phyloP scores from a whole-genome alignment of 64 coral and sea anemone species.

The Dendrophyllia cribrosa region DNA sequence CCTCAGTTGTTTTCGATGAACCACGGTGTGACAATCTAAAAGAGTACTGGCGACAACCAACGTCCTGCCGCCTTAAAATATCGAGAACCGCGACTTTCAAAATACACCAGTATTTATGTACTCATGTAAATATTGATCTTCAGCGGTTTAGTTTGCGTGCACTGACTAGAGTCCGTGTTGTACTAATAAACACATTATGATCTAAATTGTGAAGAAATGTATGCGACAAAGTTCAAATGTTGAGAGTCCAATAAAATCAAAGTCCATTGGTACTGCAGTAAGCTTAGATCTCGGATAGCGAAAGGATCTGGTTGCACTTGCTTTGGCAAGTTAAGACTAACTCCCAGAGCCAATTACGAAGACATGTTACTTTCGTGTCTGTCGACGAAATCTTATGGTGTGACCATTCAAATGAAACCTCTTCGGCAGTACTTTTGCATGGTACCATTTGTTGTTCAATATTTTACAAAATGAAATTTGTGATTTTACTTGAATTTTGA shows the following conservation, averaged over 20 bases:
- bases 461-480: too few species aligned
- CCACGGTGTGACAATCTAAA: not conserved
- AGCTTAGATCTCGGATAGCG: not conserved
- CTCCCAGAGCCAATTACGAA: too few species aligned
- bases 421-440: too few species aligned
- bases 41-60: not conserved
- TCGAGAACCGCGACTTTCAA: not conserved
- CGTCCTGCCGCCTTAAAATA: not conserved
- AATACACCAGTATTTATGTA: conserved; percentile 1
- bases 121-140: conserved; percentile 13
- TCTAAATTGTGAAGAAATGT: not conserved
- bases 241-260: not conserved
- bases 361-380: too few species aligned
- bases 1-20: not conserved
- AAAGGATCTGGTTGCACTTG: not conserved
- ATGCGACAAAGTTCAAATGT: not conserved
- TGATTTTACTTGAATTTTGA: too few species aligned
- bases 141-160: not conserved
- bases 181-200: not conserved
- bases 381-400: too few species aligned
- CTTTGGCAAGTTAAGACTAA: not conserved
- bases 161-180: too few species aligned
- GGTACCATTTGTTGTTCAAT: too few species aligned
- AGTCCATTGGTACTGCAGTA: not conserved
- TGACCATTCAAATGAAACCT: too few species aligned